phyloP scores from a whole-genome alignment of 2,888 invertebrate species.

The Ethmia dodecea region DNA sequence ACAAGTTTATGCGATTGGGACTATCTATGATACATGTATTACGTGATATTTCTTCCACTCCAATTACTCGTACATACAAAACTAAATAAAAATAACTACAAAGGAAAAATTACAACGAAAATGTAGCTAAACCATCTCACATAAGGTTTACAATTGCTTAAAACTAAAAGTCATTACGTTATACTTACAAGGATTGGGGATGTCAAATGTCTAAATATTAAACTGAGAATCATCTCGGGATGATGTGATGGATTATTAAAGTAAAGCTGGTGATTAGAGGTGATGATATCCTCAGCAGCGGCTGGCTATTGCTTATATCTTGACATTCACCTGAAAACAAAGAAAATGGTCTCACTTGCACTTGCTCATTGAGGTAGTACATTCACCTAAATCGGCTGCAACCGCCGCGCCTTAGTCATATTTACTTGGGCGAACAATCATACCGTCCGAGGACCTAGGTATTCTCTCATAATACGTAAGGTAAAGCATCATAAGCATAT shows the following conservation, averaged over 20 bases:
- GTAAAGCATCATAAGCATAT: too few relatives aligned
- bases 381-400: too few relatives aligned
- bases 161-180: conserved; percentile 26
- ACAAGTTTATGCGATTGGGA: conserved; percentile 26
- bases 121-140: conserved; percentile 19
- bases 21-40: conserved; percentile 27
- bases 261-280: conserved; percentile 32
- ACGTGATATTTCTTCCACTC: conserved; percentile 13
- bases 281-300: conserved; percentile 39
- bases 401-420: too few relatives aligned
- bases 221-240: conserved; percentile 62
- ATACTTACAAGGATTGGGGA: conserved; percentile 43
- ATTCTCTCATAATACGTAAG: too few relatives aligned
- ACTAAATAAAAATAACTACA: conserved; percentile 4
- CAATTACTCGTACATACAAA: conserved; percentile 7
- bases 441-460: too few relatives aligned
- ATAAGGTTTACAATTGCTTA: conserved; percentile 2
- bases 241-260: conserved; percentile 44
- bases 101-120: background rate
- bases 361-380: too few relatives aligned
- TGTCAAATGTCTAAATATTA: conserved; percentile 25
- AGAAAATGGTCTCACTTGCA: too few relatives aligned
- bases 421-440: too few relatives aligned
- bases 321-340: conserved; percentile 80
- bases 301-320: conserved; percentile 54